phyloP scores from a whole-genome alignment of 1,140 invertebrate species.

The Diabrotica virgifera region DNA sequence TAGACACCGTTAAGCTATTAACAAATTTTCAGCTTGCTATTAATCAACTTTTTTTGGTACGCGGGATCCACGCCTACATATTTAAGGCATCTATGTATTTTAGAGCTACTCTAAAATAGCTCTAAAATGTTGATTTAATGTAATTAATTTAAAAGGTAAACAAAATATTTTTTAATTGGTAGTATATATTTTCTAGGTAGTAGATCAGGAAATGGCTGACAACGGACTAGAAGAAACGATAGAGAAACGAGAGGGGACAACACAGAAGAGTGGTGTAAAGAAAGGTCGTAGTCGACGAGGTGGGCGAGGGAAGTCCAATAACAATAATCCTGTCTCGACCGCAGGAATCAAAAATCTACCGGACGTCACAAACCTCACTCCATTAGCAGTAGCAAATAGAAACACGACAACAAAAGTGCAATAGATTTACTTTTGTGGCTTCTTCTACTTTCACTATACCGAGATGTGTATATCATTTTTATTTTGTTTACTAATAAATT shows the following conservation, averaged over 20 bases:
- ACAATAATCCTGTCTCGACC: neutral
- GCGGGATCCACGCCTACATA: no score
- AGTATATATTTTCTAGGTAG: neutral
- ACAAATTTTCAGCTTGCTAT: no score
- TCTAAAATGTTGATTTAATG: no score
- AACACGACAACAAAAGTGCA: constrained; percentile 34
- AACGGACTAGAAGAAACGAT: constrained; percentile 55
- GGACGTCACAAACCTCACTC: constrained; percentile 23
- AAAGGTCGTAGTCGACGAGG: constrained; percentile 53
- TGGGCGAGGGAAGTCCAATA: constrained; percentile 45
- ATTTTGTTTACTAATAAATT: no score
- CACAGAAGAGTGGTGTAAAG: constrained; percentile 47
- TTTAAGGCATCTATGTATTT: no score
- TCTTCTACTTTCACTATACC: neutral
- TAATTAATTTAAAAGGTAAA: no score
- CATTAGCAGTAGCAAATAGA: constrained; percentile 24
- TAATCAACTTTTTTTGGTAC: no score
- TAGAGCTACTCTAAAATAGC: no score
- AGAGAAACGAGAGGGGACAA: constrained; percentile 56
- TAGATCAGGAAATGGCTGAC: constrained; percentile 35
- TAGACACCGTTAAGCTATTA: no score
- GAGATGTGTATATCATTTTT: no score
- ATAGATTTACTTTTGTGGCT: constrained; percentile 19
- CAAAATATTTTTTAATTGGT: no score
- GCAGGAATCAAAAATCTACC: constrained; percentile 9